These are phyloP conservation scores for Gobius niger DNA, from an alignment of 2,113 vertebrate species.

Conservation along the genomic window DNA sequence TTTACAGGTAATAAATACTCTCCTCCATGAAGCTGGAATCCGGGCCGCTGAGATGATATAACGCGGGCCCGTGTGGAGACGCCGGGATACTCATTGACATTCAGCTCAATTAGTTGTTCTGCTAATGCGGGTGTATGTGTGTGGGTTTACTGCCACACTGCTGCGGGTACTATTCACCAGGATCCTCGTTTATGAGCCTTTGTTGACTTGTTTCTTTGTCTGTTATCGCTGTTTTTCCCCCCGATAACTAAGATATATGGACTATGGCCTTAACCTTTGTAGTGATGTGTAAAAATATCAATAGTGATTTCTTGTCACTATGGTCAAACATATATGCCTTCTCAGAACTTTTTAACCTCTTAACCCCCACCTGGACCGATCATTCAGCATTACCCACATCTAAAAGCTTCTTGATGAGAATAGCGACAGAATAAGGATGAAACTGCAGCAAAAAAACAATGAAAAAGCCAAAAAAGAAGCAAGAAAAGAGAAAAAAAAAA, in stretches of 20 bases:
- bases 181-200: neutral
- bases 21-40: constrained; percentile 44
- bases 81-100: constrained; percentile 46
- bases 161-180: constrained; percentile 1
- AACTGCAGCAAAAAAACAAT: too few species aligned
- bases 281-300: too few species aligned
- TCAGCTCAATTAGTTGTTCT: constrained; percentile 39
- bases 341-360: too few species aligned
- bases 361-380: too few species aligned
- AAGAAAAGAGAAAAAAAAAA: too few species aligned
- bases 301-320: too few species aligned
- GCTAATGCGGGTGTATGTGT: constrained; percentile 3
- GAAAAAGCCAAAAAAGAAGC: too few species aligned
- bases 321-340: too few species aligned
- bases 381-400: too few species aligned
- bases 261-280: neutral
- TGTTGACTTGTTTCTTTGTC: neutral
- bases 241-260: neutral
- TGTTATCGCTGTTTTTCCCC: too few species aligned
- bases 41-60: constrained; percentile 48
- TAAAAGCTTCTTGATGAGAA: too few species aligned
- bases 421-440: too few species aligned
- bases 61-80: constrained; percentile 34
- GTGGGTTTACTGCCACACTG: constrained; percentile 2
- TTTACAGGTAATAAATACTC: constrained; percentile 72